These are phyloP conservation scores for Agonopterix heracliana DNA, from an alignment of 2,888 invertebrate species.

Conservation along the genomic window DNA sequence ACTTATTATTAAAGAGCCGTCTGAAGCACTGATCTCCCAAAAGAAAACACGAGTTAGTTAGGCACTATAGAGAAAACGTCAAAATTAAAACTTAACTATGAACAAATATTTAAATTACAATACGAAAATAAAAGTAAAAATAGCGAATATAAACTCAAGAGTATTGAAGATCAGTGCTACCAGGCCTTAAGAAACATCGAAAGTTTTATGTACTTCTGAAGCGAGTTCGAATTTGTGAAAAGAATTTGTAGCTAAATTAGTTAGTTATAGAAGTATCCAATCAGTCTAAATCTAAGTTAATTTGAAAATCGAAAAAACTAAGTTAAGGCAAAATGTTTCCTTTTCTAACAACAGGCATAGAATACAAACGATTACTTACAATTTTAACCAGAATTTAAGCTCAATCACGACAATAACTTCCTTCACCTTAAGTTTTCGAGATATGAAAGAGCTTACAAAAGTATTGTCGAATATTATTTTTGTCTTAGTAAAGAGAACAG, in stretches of 20 bases:
- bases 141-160: too few species aligned
- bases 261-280: neutral
- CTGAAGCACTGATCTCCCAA: too few species aligned
- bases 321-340: slow-evolving; percentile 26
- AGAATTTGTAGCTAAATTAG: neutral
- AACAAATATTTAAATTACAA: too few species aligned
- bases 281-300: slow-evolving; percentile 4
- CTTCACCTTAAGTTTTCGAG: slow-evolving; percentile 26
- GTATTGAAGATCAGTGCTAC: too few species aligned
- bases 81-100: too few species aligned
- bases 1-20: too few species aligned
- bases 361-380: too few species aligned
- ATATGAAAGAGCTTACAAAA: slow-evolving; percentile 41
- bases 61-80: too few species aligned
- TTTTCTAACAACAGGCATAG: slow-evolving; percentile 3
- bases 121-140: too few species aligned
- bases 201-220: too few species aligned
- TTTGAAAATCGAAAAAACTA: slow-evolving; percentile 12
- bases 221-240: neutral
- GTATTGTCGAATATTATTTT: slow-evolving; percentile 51
- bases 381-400: slow-evolving; percentile 19
- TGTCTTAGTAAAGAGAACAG: slow-evolving; percentile 44
- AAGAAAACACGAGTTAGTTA: too few species aligned
- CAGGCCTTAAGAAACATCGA: too few species aligned
- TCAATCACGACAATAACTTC: slow-evolving; percentile 32